These are phyloP conservation scores for Hypomecis atomaria DNA, from an alignment of 2,888 invertebrate species.

Conservation along the genomic window DNA sequence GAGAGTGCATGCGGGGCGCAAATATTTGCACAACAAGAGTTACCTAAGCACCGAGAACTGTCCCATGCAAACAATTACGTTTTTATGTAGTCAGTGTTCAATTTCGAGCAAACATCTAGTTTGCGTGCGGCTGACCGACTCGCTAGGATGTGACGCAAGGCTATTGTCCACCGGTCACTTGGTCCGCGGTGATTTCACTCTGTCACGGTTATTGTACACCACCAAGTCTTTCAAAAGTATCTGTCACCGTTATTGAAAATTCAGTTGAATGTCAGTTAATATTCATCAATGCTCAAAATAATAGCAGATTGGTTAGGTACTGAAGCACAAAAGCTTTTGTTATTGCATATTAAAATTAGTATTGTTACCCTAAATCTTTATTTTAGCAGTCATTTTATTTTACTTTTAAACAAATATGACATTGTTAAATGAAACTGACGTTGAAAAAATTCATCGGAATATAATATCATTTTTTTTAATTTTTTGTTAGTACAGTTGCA, in stretches of 20 bases:
- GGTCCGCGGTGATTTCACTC: conserved; percentile 71
- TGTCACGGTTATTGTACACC: conserved; percentile 50
- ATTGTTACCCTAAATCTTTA: too few relatives aligned
- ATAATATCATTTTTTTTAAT: too few relatives aligned
- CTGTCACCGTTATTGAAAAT: conserved; percentile 10
- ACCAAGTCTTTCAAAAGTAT: conserved; percentile 37
- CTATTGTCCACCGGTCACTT: conserved; percentile 64
- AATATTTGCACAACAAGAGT: conserved; percentile 11
- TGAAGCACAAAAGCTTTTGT: too few relatives aligned
- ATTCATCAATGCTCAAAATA: too few relatives aligned
- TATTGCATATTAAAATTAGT: too few relatives aligned
- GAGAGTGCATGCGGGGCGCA: conserved; percentile 7
- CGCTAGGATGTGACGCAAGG: conserved; percentile 69
- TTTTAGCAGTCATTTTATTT: too few relatives aligned
- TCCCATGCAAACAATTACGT: conserved; percentile 42
- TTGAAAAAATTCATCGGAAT: too few relatives aligned
- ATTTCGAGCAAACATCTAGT: conserved; percentile 52
- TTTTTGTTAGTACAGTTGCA: too few relatives aligned
- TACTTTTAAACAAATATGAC: too few relatives aligned
- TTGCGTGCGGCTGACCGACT: conserved; percentile 46
- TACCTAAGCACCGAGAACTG: conserved; percentile 33
- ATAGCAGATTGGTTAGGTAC: too few relatives aligned
- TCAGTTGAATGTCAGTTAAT: neutral
- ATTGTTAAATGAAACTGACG: too few relatives aligned
- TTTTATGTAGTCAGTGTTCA: conserved; percentile 43